These are phyloP conservation scores for Danionella dracula DNA, from an alignment of 2,797 vertebrate genomes.

Conservation along the genomic window DNA sequence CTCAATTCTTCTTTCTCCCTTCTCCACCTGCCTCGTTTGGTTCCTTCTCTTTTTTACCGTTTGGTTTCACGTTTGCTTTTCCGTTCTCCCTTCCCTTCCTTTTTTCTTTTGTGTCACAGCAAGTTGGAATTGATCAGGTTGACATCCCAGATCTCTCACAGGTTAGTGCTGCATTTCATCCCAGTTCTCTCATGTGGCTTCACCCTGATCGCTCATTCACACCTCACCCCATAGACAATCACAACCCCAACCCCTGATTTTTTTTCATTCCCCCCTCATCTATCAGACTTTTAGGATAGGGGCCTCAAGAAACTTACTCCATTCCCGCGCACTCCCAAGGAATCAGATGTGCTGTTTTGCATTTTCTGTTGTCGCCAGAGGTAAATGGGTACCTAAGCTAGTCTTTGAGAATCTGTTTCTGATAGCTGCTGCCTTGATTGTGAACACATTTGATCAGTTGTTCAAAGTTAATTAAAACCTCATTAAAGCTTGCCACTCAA, in stretches of 20 bases:
- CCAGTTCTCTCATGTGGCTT: constrained; percentile 67
- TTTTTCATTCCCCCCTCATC: constrained; percentile 47
- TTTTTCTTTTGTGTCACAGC: constrained; percentile 86
- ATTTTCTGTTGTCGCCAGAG: constrained; percentile 51
- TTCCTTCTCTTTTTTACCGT: constrained; percentile 51
- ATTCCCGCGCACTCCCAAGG: constrained; percentile 49
- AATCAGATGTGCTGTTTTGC: constrained; percentile 53
- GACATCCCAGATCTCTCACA: constrained; percentile 95
- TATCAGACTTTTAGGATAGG: constrained; percentile 56
- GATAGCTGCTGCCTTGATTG: constrained; percentile 42
- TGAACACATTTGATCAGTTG: constrained; percentile 36
- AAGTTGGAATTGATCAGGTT: constrained; percentile 96
- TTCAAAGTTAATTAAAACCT: constrained; percentile 37
- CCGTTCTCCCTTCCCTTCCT: constrained; percentile 62
- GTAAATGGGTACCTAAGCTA: constrained; percentile 49
- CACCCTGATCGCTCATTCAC: constrained; percentile 63
- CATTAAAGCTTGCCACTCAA: constrained; percentile 41
- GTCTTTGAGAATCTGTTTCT: constrained; percentile 43
- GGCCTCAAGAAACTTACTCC: constrained; percentile 51
- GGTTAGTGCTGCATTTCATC: constrained; percentile 85
- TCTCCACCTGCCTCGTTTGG: constrained; percentile 54
- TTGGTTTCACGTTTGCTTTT: constrained; percentile 54
- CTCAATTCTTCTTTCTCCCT: constrained; percentile 78
- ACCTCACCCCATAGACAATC: constrained; percentile 49
- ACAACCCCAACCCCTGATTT: constrained; percentile 42